Percentiles rank a stretch among this genome's conserved stretches.
These are phyloP conservation scores for Notodonta ziczac DNA, from an alignment of 2,888 invertebrate genomes.

Conservation along the genomic window DNA sequence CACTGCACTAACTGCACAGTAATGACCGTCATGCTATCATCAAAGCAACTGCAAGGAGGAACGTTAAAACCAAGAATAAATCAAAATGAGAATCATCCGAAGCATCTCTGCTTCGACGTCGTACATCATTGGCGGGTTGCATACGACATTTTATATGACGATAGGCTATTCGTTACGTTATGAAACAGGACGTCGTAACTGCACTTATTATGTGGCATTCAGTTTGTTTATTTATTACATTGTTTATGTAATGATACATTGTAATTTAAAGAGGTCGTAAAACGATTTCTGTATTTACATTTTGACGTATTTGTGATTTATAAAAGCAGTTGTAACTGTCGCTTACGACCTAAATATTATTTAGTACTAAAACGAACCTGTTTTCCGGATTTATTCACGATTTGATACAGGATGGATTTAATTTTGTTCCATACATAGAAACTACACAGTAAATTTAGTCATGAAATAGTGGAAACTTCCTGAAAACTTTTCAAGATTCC, in stretches of 20 bases:
- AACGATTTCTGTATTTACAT: background rate
- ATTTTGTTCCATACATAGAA: too few relatives aligned
- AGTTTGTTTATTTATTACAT: background rate
- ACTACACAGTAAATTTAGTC: too few relatives aligned
- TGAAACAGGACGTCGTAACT: conserved; percentile 3
- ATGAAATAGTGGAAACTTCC: too few relatives aligned
- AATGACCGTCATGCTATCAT: background rate
- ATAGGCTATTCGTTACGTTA: background rate
- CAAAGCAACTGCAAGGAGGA: conserved; percentile 14
- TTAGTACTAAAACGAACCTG: too few relatives aligned
- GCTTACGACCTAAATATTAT: too few relatives aligned
- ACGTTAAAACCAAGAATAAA: conserved; percentile 29
- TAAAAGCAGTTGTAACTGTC: too few relatives aligned
- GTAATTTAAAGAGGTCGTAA: background rate
- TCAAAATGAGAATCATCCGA: conserved; percentile 19
- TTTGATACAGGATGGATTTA: too few relatives aligned
- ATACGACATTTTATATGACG: background rate
- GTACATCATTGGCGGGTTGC: conserved; percentile 20
- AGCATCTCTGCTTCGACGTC: conserved; percentile 18
- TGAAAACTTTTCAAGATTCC: too few relatives aligned
- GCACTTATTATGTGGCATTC: background rate
- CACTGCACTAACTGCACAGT: background rate
- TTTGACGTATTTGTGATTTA: background rate
- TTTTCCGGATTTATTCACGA: too few relatives aligned
- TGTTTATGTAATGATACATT: background rate